phyloP scores from a whole-genome alignment of 2,888 invertebrate genomes.

The Pantelozetes paolii region DNA sequence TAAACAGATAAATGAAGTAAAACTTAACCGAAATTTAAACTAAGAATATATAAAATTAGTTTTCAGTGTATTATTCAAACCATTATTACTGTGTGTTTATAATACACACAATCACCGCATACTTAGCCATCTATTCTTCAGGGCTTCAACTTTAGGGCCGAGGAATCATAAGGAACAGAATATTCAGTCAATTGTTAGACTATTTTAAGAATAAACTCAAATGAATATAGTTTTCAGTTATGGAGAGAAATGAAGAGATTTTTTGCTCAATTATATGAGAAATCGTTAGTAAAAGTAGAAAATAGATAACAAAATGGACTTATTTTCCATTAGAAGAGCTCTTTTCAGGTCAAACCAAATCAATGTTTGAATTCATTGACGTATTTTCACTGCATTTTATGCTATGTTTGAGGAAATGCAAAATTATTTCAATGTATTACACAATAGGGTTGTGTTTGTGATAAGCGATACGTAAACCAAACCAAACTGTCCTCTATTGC shows the following conservation, averaged over 20 bases:
- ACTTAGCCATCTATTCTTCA: constrained; percentile 17
- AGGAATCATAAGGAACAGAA: not conserved
- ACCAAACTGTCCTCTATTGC: constrained; percentile 22
- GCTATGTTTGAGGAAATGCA: constrained; percentile 7
- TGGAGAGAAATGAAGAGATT: too few relatives aligned
- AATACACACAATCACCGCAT: not conserved
- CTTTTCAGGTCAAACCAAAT: not conserved
- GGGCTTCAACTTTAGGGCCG: not conserved
- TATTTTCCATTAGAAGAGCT: too few relatives aligned
- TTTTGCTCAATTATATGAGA: too few relatives aligned
- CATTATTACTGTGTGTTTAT: not conserved
- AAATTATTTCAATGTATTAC: not conserved
- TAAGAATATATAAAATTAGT: not conserved
- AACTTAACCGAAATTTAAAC: not conserved
- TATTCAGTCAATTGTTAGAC: not conserved
- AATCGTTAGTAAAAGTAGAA: too few relatives aligned
- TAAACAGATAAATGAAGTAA: not conserved
- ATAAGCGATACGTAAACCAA: not conserved
- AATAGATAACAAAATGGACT: too few relatives aligned
- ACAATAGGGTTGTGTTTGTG: not conserved
- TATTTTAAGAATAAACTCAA: not conserved
- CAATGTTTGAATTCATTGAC: not conserved
- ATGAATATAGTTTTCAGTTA: too few relatives aligned
- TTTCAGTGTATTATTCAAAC: not conserved
- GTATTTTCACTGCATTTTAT: not conserved